These are phyloP conservation scores for Trididemnum miniatum DNA, from an alignment of 23 tunicate genomes.

Conservation along the genomic window DNA sequence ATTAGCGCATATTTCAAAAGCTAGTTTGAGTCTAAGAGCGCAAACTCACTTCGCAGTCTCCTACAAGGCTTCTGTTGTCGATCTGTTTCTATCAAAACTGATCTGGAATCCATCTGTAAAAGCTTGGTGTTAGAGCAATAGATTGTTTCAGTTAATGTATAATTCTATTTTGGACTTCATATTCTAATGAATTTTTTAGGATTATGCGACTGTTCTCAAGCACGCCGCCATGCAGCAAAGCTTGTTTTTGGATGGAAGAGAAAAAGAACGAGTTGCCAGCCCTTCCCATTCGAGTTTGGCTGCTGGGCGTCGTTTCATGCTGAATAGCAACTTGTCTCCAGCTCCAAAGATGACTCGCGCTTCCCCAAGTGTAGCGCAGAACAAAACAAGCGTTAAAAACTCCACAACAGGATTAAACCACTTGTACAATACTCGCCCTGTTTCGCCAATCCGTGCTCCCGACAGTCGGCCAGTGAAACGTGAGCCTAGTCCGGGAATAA, in stretches of 20 bases:
- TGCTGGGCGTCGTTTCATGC: background rate
- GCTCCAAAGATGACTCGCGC: background rate
- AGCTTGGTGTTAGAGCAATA: too few species aligned
- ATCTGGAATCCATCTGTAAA: too few species aligned
- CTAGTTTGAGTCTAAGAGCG: too few species aligned
- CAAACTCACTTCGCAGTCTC: too few species aligned
- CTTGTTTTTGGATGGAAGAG: constrained; percentile 4
- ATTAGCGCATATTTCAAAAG: too few species aligned
- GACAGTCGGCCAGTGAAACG: constrained; percentile 12
- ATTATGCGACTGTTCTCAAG: constrained; percentile 13
- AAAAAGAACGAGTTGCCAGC: constrained; percentile 24
- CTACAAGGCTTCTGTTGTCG: too few species aligned
- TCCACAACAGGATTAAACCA: background rate
- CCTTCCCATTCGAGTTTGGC: constrained; percentile 13
- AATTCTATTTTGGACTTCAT: too few species aligned
- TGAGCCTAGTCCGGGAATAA: background rate
- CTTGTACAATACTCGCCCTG: background rate
- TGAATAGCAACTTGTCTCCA: background rate
- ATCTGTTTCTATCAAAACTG: too few species aligned
- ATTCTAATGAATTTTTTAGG: constrained; percentile 15
- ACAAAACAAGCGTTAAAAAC: background rate
- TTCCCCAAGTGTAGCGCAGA: background rate
- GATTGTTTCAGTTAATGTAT: too few species aligned
- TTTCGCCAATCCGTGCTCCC: background rate
- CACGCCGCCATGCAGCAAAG: constrained; percentile 31